A percentile compares a stretch with the other conserved stretches of the same genome.
Conservation (phyloP, 1,140 invertebrate species). For the Arctopsyche grandis region DNA sequence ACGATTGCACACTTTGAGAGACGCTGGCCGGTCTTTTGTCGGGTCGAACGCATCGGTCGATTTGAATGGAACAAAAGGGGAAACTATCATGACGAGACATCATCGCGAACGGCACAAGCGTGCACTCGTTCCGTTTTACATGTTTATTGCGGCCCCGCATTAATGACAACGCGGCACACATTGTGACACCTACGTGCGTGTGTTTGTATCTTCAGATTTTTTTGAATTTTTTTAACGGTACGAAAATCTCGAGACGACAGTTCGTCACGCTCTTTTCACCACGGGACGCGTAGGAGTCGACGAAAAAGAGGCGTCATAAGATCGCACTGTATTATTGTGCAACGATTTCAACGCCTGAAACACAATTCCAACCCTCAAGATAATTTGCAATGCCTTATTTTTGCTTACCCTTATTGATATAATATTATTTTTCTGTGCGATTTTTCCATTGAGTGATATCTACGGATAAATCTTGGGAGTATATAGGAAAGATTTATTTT, state of each 20-base stretch:
- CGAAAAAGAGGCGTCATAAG: conserved; percentile 37
- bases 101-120: conserved; percentile 8
- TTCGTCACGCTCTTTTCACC: conserved; percentile 22
- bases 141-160: conserved; percentile 9
- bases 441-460: no score
- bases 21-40: neutral
- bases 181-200: conserved; percentile 29
- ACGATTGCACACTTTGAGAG: neutral
- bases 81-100: conserved; percentile 9
- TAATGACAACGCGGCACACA: conserved; percentile 22
- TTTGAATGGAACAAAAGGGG: conserved; percentile 33
- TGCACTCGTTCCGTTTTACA: conserved; percentile 19
- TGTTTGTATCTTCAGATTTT: neutral
- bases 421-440: no score
- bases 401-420: no score
- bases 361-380: neutral
- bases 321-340: conserved; percentile 30
- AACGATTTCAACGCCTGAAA: neutral
- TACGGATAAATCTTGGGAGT: no score
- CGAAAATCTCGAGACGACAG: no score
- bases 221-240: neutral
- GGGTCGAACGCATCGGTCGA: neutral
- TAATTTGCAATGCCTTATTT: neutral
- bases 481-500: no score
- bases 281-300: conserved; percentile 12